A percentile compares a stretch with the other conserved stretches of the same genome.
These are phyloP conservation scores for Lamproptera curius DNA, from an alignment of 2,888 invertebrate genomes.

Conservation along the genomic window DNA sequence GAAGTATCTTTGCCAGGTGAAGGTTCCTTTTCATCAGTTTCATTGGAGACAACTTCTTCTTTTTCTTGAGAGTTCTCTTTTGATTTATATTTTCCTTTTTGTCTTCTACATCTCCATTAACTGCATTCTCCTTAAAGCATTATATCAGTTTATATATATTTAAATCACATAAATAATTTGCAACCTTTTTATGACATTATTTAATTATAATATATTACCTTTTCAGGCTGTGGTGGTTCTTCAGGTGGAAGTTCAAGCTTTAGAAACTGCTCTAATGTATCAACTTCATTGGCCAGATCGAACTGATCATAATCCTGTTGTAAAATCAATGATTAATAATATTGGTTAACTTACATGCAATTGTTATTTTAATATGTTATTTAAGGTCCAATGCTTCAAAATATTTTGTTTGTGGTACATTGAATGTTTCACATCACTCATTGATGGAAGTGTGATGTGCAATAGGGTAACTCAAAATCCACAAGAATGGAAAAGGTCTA, in stretches of 20 bases:
- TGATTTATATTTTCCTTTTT: conserved; percentile 40
- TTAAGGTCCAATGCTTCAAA: too few relatives aligned
- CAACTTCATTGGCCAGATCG: conserved; percentile 93
- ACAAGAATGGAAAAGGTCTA: too few relatives aligned
- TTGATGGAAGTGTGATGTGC: too few relatives aligned
- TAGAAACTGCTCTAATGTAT: conserved; percentile 92
- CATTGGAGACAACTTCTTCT: conserved; percentile 36
- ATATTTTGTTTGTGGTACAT: too few relatives aligned
- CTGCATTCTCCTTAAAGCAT: conserved; percentile 43
- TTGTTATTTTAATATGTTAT: too few relatives aligned
- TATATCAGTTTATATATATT: too few relatives aligned
- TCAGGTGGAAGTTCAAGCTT: conserved; percentile 83
- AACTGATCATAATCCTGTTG: conserved; percentile 94
- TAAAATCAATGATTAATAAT: conserved; percentile 18
- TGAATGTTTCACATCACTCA: too few relatives aligned
- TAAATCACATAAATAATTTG: neutral
- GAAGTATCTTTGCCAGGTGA: conserved; percentile 35
- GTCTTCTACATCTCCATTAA: conserved; percentile 54
- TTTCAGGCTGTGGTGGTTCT: conserved; percentile 45
- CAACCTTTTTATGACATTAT: neutral
- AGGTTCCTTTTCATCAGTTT: conserved; percentile 33
- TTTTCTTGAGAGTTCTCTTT: conserved; percentile 52
- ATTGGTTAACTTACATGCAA: too few relatives aligned
- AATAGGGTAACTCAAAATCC: too few relatives aligned
- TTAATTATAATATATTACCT: conserved; percentile 35